These are phyloP conservation scores for Temnothorax curvispinosus DNA, from an alignment of 1,140 invertebrate genomes.

Conservation along the genomic window DNA sequence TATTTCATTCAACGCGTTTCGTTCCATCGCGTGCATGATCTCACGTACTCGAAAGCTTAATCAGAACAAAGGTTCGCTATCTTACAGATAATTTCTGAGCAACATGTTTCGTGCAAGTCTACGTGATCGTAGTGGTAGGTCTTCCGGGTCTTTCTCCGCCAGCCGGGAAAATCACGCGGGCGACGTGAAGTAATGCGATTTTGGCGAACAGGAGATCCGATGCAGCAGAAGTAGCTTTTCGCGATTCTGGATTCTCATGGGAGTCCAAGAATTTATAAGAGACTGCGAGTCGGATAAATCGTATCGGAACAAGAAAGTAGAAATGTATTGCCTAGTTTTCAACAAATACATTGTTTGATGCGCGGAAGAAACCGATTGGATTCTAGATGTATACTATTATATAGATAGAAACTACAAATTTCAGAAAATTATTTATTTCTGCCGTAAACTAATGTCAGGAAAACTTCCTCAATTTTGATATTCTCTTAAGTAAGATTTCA, in stretches of 20 bases:
- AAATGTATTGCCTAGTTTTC: conserved; percentile 52
- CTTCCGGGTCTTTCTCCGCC: conserved; percentile 33
- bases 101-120: conserved; percentile 1
- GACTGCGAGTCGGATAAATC: conserved; percentile 44
- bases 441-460: neutral
- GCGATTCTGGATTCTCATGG: conserved; percentile 36
- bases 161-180: conserved; percentile 45
- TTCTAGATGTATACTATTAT: neutral
- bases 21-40: neutral
- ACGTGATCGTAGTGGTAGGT: neutral
- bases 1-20: neutral
- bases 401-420: neutral
- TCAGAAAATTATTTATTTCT: neutral
- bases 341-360: conserved; percentile 17
- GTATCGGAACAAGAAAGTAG: conserved; percentile 47
- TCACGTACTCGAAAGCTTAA: conserved; percentile 12
- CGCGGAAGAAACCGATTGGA: neutral
- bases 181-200: conserved; percentile 57
- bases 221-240: conserved; percentile 47
- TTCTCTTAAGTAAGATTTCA: neutral
- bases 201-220: conserved; percentile 41
- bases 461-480: neutral
- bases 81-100: conserved; percentile 9
- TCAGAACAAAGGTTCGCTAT: neutral
- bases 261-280: conserved; percentile 58